Evolutionary conservation across 1,140 invertebrate genomes (phyloP).

Genomic region (Nymphalis io): DNA sequence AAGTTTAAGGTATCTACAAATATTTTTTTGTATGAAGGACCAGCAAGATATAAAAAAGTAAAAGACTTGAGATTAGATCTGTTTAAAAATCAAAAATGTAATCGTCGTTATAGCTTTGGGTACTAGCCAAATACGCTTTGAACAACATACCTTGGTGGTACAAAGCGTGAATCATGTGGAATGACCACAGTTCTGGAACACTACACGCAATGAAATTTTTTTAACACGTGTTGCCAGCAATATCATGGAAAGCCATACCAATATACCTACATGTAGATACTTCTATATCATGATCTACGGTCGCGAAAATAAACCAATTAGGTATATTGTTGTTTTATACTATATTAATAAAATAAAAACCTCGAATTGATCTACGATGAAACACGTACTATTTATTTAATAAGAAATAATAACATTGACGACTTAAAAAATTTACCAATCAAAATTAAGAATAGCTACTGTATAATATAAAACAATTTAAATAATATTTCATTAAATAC

Average conservation of each 20-base stretch:
- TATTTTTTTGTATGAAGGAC: background rate
- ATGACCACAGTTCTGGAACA: constrained; percentile 37
- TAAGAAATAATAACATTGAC: too few relatives aligned
- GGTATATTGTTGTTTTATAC: too few relatives aligned
- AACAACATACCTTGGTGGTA: constrained; percentile 35
- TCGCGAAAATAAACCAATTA: background rate
- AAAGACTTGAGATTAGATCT: constrained; percentile 2
- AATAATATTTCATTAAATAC: too few relatives aligned
- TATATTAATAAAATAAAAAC: too few relatives aligned
- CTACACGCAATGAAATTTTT: constrained; percentile 27
- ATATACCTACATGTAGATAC: constrained; percentile 11
- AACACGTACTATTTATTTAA: too few relatives aligned
- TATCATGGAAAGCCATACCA: constrained; percentile 10
- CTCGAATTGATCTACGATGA: too few relatives aligned
- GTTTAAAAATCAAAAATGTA: constrained; percentile 19
- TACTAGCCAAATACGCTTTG: constrained; percentile 34
- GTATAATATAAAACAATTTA: too few relatives aligned
- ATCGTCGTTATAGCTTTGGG: constrained; percentile 24
- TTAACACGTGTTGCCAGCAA: constrained; percentile 31
- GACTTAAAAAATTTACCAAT: too few relatives aligned
- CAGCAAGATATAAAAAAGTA: background rate
- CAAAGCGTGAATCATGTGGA: constrained; percentile 40
- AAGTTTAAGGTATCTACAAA: too few relatives aligned
- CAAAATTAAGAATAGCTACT: too few relatives aligned
- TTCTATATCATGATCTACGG: background rate